Evolutionary conservation across 2,797 vertebrate species (phyloP), one percentile per base, ranked within the genome.

Genomic region (Labeo calbasu): DNA sequence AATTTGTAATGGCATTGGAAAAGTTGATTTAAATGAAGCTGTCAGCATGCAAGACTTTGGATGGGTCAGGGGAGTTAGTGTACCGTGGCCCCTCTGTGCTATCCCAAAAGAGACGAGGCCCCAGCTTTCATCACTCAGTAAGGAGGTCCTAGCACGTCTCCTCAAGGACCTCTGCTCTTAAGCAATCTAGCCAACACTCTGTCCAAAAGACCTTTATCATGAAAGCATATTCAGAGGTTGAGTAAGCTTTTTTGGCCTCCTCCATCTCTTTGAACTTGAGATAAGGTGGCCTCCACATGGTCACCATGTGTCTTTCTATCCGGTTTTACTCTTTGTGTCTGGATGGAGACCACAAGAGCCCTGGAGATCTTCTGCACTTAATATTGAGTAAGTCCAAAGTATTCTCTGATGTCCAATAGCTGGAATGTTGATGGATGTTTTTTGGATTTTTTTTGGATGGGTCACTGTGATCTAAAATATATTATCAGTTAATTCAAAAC

Each of bases 251-350:
- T 89, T 91, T 80, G 85, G 83, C 88, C 77, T 86, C 76, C 81
- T 87, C 68, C 73, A 87, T 88, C 43, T 21, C 94, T 95, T 95
- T 94, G 93, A 94, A 93, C 90, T 93, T 91, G 83, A 93, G 94
- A 94, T 94, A 93, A 91, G 89, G 89, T 89, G 91, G 90, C 89
- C 85, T 90, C 86, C 92, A 93, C 89, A 92, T 93, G 91, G 87
- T 82, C 57, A 87, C 77, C 88, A 89, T 89, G 90, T 91, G 89
- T 86, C 85, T 90, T 76, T 88, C 57, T 75, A 86, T 89, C 77
- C 53, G 66, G 77, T 55, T 86, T 28, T 80, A 77, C 73, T 57
- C 23, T 73, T 79, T 81, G 48, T 70, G 68, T 17, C 77, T 84
- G 21, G 69, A 84, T 68, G 66, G 79, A 77, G 83, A 85, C 66